Evolutionary conservation across 30 jellyfish, hydroid and myxozoan species (phyloP).

Genomic region (Clytia hemisphaerica): DNA sequence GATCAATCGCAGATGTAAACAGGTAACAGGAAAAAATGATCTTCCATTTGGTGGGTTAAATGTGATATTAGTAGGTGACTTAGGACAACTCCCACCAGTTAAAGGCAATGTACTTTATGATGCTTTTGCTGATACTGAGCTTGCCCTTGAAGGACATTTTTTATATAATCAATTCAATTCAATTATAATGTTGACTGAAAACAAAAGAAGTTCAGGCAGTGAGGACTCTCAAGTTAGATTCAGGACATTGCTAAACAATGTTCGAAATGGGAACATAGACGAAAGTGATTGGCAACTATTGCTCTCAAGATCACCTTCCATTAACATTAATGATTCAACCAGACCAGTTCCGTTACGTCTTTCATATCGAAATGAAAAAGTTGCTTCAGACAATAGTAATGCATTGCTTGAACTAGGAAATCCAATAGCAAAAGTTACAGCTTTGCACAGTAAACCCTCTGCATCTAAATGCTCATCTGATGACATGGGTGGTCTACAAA

Average conservation of each 20-base stretch:
- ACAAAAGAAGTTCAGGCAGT: not conserved
- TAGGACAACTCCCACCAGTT: conserved; percentile 4
- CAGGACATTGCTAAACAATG: not conserved
- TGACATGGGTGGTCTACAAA: conserved; percentile 48
- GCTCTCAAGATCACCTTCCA: not conserved
- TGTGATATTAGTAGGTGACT: not conserved
- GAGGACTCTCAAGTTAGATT: not conserved
- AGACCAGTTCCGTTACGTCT: not conserved
- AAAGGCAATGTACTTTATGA: not conserved
- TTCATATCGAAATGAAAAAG: conserved; percentile 15
- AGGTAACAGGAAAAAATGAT: too few species aligned
- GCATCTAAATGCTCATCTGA: conserved; percentile 30
- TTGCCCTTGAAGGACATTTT: not conserved
- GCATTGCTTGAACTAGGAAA: not conserved
- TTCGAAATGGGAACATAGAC: not conserved
- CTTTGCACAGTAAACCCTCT: conserved; percentile 8
- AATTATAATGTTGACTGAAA: not conserved
- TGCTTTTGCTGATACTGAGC: not conserved
- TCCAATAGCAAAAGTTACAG: conserved; percentile 34
- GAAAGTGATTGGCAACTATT: not conserved
- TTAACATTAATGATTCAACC: not conserved
- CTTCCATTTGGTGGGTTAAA: too few species aligned
- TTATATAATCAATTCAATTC: not conserved
- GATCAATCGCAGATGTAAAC: conserved; percentile 8
- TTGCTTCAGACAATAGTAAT: conserved; percentile 15